Base-by-base conservation (phyloP, 2,797 vertebrate genomes). In the Channa striata region DNA sequence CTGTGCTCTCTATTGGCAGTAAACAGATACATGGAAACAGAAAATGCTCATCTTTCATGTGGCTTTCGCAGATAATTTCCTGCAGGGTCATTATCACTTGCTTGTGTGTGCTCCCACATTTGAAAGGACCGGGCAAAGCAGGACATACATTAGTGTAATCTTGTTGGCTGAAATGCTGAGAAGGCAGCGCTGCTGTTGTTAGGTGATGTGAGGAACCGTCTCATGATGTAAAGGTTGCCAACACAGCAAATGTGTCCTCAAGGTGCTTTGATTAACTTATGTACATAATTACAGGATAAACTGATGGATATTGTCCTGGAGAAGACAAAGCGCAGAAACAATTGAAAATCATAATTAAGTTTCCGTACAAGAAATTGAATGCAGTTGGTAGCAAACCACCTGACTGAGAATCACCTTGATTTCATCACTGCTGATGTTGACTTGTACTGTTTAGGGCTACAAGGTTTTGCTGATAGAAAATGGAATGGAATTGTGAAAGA, bases 161-260 rank as follows among this genome's bases (percentile, higher is more conserved):
- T 57, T 61, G 60, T 67, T 48, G 47, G 47, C n/a, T 62, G 57
- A 74, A 48, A 50, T 17, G 58, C 40, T 60, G 60, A 85, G 58
- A 77, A 76, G 74, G 66, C 65, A 72, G 68, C 74, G 14, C 33
- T 58, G 37, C n/a, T 21, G 46, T 23, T 48, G 34, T 16, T 23
- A 14, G 34, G 9, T 19, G 33, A 46, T 17, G 49, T 61, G 37
- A 47, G 17, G 73, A 39, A 76, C n/a, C 12, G 34, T 54, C 59
- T 48, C 1, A 12, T 19, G 49, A 33, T 23, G 25, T 50, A 40
- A 67, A 59, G 17, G 72, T 68, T 52, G 65, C 64, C 61, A 68
- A 77, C 56, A 40, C 56, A 72, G 56, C 56, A 47, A 67, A 72
- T 23, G 37, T 44, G 20, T 34, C 23, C 21, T 43, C 50, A 5